Base-by-base conservation (phyloP, 2,113 vertebrate genomes). In the Dunckerocampus dactyliophorus region DNA sequence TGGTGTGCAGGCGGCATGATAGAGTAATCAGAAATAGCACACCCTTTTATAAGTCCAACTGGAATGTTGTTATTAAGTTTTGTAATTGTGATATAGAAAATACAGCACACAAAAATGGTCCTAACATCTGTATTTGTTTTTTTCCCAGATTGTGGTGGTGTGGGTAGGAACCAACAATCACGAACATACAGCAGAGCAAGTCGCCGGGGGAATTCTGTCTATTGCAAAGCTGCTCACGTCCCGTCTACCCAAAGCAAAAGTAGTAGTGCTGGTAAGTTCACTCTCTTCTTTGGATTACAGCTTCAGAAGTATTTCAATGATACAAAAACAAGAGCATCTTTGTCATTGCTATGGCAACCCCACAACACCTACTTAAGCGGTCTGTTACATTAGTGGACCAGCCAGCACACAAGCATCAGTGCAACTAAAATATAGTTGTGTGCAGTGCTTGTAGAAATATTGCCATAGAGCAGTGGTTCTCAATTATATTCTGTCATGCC, bases 91-190 rank as follows among this genome's bases (percentile, higher is more conserved):
- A 50, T 21, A 24, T 19, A 8, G 47, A 50, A 22, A 50, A 13
- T 14, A 7, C n/a, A 4, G 11, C 47, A 10, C 47, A 14, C 48
- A 50, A 15, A 56, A 56, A 42, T 56, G 13, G 69, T 19, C 14
- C 34, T 54, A 22, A 31, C 42, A 22, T 62, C 10, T 70, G 19
- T 76, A 53, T 74, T 22, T 76, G 8, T 55, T 2, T 61, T 51
- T 48, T 69, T 16, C 72, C 4, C 65, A 99, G 97, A 95, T 94
- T 70, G 94, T 96, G 62, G 96, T 99, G 66, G 84, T 99, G 68
- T 99, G 97, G 95, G 93, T 99, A 59, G 97, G 97, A 85, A 99
- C 95, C 81, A 98, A 98, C 80, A 99, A 98, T 69, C 89, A 98
- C 0, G 88, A 94, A 65, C 95, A 99, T 87, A 92, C 94, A 0